Evolutionary conservation across 2,113 vertebrate species (phyloP), one percentile per base, ranked within the genome.

Genomic region (Anarrhichthys ocellatus): DNA sequence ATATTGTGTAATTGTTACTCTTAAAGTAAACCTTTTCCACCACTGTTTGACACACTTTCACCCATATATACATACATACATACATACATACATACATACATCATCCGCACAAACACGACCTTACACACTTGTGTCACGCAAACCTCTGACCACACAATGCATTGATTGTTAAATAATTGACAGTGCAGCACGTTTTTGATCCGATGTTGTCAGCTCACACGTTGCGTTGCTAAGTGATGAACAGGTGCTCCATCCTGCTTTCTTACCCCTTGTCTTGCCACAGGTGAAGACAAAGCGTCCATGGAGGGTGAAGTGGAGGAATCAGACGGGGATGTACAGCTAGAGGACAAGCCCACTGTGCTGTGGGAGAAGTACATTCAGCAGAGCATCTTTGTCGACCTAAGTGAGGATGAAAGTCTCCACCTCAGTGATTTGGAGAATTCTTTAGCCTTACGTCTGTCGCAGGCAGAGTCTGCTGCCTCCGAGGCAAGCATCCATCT

Each of bases 401-500:
- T 95, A 1, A 94, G 93, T 79, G 94, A 96, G 65, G 92, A 95
- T 78, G 94, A 95, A 78, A 95, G 94, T 83, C 84, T 95, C 59
- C 94, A 95, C 77, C 68, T 95, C 61, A 95, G 89, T 86, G 94
- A 95, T 70, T 76, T 95, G 66, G 91, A 95, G 79, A 85, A 54
- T 70, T 93, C 93, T 58, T 90, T 95, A 61, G 87, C 74, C 10
- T 84, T 94, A 7, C 83, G 83, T 64, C 52, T 94, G 20, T 94
- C 93, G 8, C 91, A 88, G 65, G 73, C 46, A 48, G 91, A 91
- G 61, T 94, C 93, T 22, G 80, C 83, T 34, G 70, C 72, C n/a
- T 91, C 92, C 1, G 93, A 93, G n/a, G 8, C 84, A 52, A 94
- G 92, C 76, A 52, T 94, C 32, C 87, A 94, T 72, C 87, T 94